Conservation (phyloP, 2,113 vertebrate genomes). For the Shinisaurus crocodilurus region DNA sequence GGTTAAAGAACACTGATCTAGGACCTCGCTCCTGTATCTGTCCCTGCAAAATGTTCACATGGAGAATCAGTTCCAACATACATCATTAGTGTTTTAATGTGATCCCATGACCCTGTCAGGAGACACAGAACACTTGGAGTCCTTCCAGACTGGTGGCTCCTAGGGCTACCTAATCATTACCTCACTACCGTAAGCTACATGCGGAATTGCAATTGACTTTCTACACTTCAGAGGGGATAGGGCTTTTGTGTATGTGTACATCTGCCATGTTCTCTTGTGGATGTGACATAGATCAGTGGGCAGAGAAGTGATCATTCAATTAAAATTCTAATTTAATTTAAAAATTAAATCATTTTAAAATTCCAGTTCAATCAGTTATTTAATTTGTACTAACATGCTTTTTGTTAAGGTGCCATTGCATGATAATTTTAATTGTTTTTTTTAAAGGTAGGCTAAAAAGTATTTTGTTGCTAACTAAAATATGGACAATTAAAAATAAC, state of each 20-base stretch:
- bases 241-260: too few species aligned
- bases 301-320: neutral
- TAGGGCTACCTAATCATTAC: neutral
- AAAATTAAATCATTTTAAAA: neutral
- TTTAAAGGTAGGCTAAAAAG: neutral
- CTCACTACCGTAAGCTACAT: too few species aligned
- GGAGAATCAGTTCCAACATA: neutral
- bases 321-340: neutral
- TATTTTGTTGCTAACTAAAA: neutral
- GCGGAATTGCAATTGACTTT: too few species aligned
- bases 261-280: neutral
- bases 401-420: neutral
- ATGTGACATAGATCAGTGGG: neutral
- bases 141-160: neutral
- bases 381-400: neutral
- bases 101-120: neutral
- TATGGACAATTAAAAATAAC: neutral
- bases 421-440: neutral
- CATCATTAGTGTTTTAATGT: neutral
- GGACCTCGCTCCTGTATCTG: neutral
- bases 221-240: too few species aligned
- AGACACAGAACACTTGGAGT: neutral
- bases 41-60: neutral
- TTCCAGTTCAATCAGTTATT: neutral
- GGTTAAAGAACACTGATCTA: too few species aligned